These are phyloP conservation scores for Drosophila buzzatii DNA, from an alignment of 2,888 invertebrate genomes.

Conservation along the genomic window DNA sequence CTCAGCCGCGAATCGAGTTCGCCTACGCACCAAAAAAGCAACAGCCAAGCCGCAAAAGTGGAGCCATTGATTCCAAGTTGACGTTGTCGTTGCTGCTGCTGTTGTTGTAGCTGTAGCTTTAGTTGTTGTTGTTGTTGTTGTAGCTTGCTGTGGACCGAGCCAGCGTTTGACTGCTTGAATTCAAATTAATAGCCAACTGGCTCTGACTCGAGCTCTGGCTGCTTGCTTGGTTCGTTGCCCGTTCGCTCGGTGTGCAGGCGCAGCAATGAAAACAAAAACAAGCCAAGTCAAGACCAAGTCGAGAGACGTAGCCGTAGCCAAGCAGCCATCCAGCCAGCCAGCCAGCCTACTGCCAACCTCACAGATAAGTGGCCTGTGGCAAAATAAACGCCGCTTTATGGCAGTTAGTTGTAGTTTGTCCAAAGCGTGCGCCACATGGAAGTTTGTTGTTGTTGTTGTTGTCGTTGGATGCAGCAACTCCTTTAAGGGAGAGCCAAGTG, in stretches of 20 bases:
- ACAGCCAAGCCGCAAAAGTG: conserved; percentile 72
- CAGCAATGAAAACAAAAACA: conserved; percentile 76
- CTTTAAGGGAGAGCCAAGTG: conserved; percentile 68
- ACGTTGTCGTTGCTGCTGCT: conserved; percentile 46
- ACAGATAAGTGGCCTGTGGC: conserved; percentile 79
- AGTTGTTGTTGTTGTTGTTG: conserved; percentile 29
- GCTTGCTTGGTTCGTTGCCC: conserved; percentile 56
- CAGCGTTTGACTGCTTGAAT: conserved; percentile 81
- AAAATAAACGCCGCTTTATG: conserved; percentile 80
- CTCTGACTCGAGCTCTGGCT: conserved; percentile 45
- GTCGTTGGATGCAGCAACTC: conserved; percentile 39
- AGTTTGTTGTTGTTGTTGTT: conserved; percentile 28
- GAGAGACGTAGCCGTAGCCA: conserved; percentile 23
- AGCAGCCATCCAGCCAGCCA: conserved; percentile 33
- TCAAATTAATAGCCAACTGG: conserved; percentile 82
- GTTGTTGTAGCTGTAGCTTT: conserved; percentile 24
- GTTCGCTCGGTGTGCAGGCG: conserved; percentile 51
- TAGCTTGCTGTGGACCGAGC: conserved; percentile 48
- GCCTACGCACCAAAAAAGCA: conserved; percentile 76
- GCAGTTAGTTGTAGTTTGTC: conserved; percentile 77
- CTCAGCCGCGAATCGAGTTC: conserved; percentile 79
- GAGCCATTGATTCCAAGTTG: conserved; percentile 78
- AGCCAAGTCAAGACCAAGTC: conserved; percentile 52
- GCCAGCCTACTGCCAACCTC: conserved; percentile 70
- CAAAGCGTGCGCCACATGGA: conserved; percentile 67